Conservation (phyloP, 2,888 invertebrate species). For the Chromoteleia sp. region DNA sequence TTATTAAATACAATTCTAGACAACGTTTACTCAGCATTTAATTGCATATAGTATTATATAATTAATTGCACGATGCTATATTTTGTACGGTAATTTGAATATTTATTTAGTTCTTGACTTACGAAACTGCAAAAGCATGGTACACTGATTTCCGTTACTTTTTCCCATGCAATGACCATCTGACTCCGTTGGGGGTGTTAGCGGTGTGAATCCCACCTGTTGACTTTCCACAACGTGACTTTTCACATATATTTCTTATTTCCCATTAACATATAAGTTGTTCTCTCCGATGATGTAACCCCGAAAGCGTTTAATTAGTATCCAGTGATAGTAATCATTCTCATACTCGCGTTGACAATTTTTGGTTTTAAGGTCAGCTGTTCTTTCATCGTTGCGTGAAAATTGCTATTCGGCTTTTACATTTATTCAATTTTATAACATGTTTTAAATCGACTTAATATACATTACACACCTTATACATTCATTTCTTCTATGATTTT, state of each 20-base stretch:
- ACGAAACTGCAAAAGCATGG: slow-evolving; percentile 25
- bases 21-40: too few species aligned
- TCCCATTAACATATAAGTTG: slow-evolving; percentile 73
- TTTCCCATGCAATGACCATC: slow-evolving; percentile 84
- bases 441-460: too few species aligned
- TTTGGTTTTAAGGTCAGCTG: slow-evolving; percentile 7
- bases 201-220: slow-evolving; percentile 83
- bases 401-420: too few species aligned
- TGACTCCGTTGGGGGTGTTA: slow-evolving; percentile 82
- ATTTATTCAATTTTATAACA: too few species aligned
- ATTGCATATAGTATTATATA: too few species aligned
- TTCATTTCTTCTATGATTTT: too few species aligned
- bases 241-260: slow-evolving; percentile 73
- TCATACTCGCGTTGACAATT: neutral
- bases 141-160: slow-evolving; percentile 84
- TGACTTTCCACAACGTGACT: slow-evolving; percentile 83
- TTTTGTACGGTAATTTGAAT: slow-evolving; percentile 4
- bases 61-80: too few species aligned
- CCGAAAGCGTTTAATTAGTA: slow-evolving; percentile 21
- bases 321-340: slow-evolving; percentile 16
- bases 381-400: neutral
- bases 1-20: too few species aligned
- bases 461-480: too few species aligned
- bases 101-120: slow-evolving; percentile 13
- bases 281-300: slow-evolving; percentile 10